Evolutionary conservation across 2,113 vertebrate genomes (phyloP).

Genomic region (Orcinus orca): DNA sequence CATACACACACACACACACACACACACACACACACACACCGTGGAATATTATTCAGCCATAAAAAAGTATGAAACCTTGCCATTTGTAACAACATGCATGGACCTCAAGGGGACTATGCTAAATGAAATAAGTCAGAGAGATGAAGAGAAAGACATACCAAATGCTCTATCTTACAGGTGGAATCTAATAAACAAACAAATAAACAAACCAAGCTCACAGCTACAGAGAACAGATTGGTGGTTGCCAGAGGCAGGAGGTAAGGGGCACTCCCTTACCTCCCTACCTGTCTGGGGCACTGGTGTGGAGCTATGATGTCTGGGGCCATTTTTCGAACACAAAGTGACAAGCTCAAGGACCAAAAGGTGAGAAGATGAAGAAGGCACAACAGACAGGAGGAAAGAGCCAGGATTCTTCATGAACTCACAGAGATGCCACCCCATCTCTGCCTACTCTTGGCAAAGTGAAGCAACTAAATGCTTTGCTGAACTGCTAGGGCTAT

Average conservation of each 20-base stretch:
- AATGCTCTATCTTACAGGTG: neutral
- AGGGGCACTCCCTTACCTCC: no score
- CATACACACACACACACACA: neutral
- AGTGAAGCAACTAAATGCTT: neutral
- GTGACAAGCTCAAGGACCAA: neutral
- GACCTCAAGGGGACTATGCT: neutral
- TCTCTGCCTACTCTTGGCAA: neutral
- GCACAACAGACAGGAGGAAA: neutral
- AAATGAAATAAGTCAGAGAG: neutral
- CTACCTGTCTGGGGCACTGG: neutral
- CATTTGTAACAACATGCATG: neutral
- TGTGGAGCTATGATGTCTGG: neutral
- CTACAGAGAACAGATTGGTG: neutral
- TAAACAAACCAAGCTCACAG: neutral
- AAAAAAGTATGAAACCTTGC: neutral
- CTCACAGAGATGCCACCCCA: neutral
- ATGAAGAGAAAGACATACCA: neutral
- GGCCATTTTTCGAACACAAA: neutral
- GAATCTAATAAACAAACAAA: neutral
- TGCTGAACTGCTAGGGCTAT: neutral
- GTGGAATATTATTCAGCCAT: neutral
- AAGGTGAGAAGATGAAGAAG: neutral
- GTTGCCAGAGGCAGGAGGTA: neutral
- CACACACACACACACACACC: neutral
- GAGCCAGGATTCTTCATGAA: neutral